Percentiles rank a stretch among this genome's conserved stretches.
Conservation (phyloP, 2,888 invertebrate species). For the Zygogramma bicolorata region DNA sequence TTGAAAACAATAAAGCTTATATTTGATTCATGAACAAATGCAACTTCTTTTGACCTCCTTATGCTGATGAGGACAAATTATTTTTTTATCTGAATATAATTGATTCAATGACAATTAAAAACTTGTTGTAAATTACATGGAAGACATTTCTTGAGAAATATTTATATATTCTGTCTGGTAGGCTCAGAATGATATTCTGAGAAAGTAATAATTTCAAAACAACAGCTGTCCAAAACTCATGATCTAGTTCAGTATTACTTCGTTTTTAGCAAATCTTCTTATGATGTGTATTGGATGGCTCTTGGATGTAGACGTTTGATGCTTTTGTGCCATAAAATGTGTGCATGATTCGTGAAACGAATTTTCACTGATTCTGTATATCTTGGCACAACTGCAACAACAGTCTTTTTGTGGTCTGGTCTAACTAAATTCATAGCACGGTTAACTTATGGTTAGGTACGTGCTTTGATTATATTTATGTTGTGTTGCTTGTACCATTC, state of each 20-base stretch:
- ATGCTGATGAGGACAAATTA: too few species aligned
- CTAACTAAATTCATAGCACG: constrained; percentile 58
- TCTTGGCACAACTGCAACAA: constrained; percentile 50
- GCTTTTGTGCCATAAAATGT: constrained; percentile 35
- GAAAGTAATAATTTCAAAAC: background rate
- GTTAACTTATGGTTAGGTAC: constrained; percentile 59
- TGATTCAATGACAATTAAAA: too few species aligned
- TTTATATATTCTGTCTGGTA: background rate
- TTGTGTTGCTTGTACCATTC: constrained; percentile 67
- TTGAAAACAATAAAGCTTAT: too few species aligned
- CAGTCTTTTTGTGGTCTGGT: constrained; percentile 51
- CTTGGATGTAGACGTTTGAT: constrained; percentile 35
- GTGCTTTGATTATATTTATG: constrained; percentile 64
- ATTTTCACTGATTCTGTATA: background rate
- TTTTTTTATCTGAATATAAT: too few species aligned
- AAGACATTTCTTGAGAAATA: background rate
- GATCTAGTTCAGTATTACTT: constrained; percentile 39
- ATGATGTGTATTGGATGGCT: constrained; percentile 32
- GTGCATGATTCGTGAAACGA: constrained; percentile 17
- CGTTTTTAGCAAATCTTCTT: constrained; percentile 23
- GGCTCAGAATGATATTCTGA: constrained; percentile 16
- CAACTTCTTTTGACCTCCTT: too few species aligned
- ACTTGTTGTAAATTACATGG: background rate
- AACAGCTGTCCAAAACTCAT: constrained; percentile 37
- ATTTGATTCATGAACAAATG: too few species aligned